Conservation (phyloP, 2,113 vertebrate species). For the Octodon degus region DNA sequence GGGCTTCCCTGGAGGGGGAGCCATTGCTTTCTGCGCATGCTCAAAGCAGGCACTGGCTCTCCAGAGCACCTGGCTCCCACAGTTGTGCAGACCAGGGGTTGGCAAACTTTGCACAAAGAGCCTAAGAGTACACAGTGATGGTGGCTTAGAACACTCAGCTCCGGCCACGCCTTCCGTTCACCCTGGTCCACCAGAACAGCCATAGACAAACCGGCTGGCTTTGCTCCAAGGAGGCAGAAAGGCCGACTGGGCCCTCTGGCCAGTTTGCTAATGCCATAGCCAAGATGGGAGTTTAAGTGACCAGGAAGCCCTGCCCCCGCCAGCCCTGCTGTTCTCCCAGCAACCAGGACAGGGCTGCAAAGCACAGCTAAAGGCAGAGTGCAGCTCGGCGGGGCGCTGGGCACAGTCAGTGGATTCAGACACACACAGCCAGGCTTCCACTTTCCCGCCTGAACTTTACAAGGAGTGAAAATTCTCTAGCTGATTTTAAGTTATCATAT, state of each 20-base stretch:
- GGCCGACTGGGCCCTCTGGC: not conserved
- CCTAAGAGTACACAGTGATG: not conserved
- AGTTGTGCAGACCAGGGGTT: accelerated
- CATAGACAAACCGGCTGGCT: accelerated
- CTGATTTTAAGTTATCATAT: not conserved
- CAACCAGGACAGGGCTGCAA: accelerated
- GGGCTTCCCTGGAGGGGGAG: not conserved
- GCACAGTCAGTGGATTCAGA: accelerated
- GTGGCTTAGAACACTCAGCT: not conserved
- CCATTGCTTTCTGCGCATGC: not conserved
- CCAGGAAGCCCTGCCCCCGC: accelerated
- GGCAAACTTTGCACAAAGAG: not conserved
- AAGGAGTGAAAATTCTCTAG: not conserved
- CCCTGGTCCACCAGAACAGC: too few species aligned
- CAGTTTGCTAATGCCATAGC: not conserved
- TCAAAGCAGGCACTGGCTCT: not conserved
- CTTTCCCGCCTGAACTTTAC: not conserved
- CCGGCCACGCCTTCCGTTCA: not conserved
- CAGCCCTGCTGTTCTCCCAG: accelerated
- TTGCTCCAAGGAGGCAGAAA: not conserved
- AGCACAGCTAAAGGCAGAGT: not conserved
- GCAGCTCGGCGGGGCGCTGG: accelerated
- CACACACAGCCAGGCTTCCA: accelerated
- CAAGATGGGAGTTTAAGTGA: too few species aligned
- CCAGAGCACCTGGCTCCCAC: accelerated